Evolutionary conservation across 2,797 vertebrate species (phyloP).

Genomic region (Kryptopterus vitreolus): DNA sequence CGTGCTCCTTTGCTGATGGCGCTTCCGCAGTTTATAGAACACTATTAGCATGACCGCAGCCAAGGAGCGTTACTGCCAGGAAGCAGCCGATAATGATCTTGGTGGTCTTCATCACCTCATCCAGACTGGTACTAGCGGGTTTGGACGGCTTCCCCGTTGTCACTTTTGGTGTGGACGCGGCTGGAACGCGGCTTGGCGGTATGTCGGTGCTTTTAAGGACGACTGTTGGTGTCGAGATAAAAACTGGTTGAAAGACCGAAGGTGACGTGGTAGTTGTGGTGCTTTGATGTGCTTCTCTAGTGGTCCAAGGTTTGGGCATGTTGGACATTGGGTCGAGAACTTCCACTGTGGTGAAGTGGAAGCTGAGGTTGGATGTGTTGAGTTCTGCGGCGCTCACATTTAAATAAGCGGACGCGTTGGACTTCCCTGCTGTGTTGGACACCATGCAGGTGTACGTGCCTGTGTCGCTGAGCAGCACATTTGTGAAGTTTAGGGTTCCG

Average conservation of each 20-base stretch:
- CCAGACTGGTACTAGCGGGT: slow-evolving; percentile 81
- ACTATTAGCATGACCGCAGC: slow-evolving; percentile 97
- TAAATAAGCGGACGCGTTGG: slow-evolving; percentile 96
- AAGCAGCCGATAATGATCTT: slow-evolving; percentile 99
- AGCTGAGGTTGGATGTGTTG: slow-evolving; percentile 96
- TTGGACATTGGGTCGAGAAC: slow-evolving; percentile 88
- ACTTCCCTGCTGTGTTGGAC: slow-evolving; percentile 93
- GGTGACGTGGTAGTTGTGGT: slow-evolving; percentile 86
- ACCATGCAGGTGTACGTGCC: slow-evolving; percentile 98
- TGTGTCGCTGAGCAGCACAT: slow-evolving; percentile 87
- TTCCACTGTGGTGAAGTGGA: slow-evolving; percentile 92
- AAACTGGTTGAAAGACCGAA: slow-evolving; percentile 91
- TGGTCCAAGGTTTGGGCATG: slow-evolving; percentile 86
- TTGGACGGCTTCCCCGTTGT: slow-evolving; percentile 79
- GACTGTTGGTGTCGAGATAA: slow-evolving; percentile 94
- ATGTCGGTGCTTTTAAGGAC: slow-evolving; percentile 85
- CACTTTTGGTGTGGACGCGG: slow-evolving; percentile 75
- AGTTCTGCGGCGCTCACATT: slow-evolving; percentile 96
- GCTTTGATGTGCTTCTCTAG: slow-evolving; percentile 61
- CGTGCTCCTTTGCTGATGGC: slow-evolving; percentile 94
- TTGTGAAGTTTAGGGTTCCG: slow-evolving; percentile 94
- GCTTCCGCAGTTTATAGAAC: slow-evolving; percentile 96
- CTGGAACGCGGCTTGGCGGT: slow-evolving; percentile 68
- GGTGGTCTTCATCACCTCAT: slow-evolving; percentile 98
- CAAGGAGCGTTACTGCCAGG: slow-evolving; percentile 91